These are phyloP conservation scores for Lycophotia porphyrea DNA, from an alignment of 2,888 invertebrate species.

Conservation along the genomic window DNA sequence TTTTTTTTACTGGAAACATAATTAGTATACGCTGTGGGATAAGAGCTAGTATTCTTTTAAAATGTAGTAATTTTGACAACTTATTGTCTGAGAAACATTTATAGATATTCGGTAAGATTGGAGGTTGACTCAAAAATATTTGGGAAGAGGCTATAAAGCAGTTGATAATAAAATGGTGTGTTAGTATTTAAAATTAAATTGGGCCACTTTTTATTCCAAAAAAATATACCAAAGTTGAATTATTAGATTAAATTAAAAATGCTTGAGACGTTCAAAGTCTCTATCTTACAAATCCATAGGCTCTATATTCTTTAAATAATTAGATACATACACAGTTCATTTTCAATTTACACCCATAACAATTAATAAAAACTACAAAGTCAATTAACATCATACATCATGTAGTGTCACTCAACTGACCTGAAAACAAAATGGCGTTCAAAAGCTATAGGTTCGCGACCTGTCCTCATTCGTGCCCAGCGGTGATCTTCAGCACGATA, in stretches of 20 bases:
- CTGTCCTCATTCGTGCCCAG: constrained; percentile 33
- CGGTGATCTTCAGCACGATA: constrained; percentile 35
- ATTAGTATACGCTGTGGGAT: constrained; percentile 39
- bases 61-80: not conserved
- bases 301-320: not conserved
- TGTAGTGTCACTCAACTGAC: constrained; percentile 27
- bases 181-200: not conserved
- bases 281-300: not conserved
- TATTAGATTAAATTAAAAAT: not conserved
- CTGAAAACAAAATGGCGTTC: constrained; percentile 17
- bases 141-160: not conserved
- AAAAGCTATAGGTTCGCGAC: constrained; percentile 38
- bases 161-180: not conserved
- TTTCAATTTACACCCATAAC: not conserved
- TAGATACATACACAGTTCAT: not conserved
- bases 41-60: not conserved
- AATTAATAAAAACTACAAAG: constrained; percentile 24
- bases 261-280: not conserved
- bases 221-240: not conserved
- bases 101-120: not conserved
- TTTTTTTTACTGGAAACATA: constrained; percentile 55
- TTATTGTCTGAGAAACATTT: not conserved
- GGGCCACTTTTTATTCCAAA: not conserved
- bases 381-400: constrained; percentile 16
- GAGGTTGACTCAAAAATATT: not conserved